Conservation (phyloP, 2,888 invertebrate species). For the Galeruca laticollis region DNA sequence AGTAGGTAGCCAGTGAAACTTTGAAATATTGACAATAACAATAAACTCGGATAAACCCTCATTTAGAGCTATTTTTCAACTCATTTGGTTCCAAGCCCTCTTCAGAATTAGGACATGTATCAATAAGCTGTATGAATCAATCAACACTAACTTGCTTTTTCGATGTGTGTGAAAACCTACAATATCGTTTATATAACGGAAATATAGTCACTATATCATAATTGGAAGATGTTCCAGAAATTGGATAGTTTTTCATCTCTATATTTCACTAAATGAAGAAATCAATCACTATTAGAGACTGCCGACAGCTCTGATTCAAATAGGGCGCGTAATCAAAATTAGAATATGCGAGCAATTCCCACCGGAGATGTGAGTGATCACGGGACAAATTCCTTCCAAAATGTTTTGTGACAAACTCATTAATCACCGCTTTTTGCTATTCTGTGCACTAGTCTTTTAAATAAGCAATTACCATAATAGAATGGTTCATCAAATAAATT, state of each 20-base stretch:
- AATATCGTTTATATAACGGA: too few species aligned
- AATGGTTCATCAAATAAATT: slow-evolving; percentile 24
- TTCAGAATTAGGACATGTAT: too few species aligned
- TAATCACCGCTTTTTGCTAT: slow-evolving; percentile 52
- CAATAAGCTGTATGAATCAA: too few species aligned
- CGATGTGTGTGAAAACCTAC: too few species aligned
- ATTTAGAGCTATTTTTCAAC: too few species aligned
- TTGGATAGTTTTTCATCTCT: slow-evolving; percentile 18
- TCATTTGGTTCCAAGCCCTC: too few species aligned
- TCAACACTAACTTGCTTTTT: too few species aligned
- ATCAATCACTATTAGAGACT: slow-evolving; percentile 51
- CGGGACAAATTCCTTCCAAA: slow-evolving; percentile 61
- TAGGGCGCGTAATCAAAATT: slow-evolving; percentile 51
- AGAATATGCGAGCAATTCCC: slow-evolving; percentile 51
- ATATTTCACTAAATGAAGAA: slow-evolving; percentile 39
- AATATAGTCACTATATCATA: too few species aligned
- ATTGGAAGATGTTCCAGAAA: not conserved
- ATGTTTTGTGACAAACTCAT: slow-evolving; percentile 57
- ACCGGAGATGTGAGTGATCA: slow-evolving; percentile 54
- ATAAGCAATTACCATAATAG: slow-evolving; percentile 44
- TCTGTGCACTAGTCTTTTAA: slow-evolving; percentile 51
- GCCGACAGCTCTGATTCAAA: slow-evolving; percentile 54
- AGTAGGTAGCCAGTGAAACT: too few species aligned
- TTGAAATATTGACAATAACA: too few species aligned
- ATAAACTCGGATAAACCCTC: too few species aligned